Evolutionary conservation across 2,888 invertebrate species (phyloP).

Genomic region (Xanthia togata): DNA sequence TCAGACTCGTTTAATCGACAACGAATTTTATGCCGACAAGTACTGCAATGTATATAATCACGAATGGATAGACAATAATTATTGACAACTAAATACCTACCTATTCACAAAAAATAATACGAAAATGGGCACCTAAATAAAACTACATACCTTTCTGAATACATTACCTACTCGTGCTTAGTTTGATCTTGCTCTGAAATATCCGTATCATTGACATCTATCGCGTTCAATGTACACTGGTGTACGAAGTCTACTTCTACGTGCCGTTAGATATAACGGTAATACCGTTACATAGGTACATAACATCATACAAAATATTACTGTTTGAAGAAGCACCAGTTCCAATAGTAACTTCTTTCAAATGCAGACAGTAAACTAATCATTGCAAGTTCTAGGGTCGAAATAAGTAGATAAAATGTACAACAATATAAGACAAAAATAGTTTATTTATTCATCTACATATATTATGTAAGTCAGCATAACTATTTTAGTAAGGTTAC

Average conservation of each 20-base stretch:
- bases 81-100: conserved; percentile 53
- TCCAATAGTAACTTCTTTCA: conserved; percentile 10
- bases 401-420: conserved; percentile 56
- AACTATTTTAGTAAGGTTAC: conserved; percentile 53
- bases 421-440: conserved; percentile 44
- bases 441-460: conserved; percentile 56
- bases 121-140: conserved; percentile 44
- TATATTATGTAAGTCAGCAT: conserved; percentile 54
- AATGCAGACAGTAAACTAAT: conserved; percentile 13
- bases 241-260: conserved; percentile 39
- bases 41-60: conserved; percentile 54
- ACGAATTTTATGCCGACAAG: conserved; percentile 15
- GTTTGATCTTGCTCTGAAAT: conserved; percentile 47
- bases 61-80: conserved; percentile 28
- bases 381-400: conserved; percentile 48
- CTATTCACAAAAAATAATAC: conserved; percentile 46
- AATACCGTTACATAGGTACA: conserved; percentile 19
- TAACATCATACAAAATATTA: conserved; percentile 19
- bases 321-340: conserved; percentile 17
- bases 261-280: conserved; percentile 39
- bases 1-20: background rate
- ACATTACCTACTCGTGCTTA: conserved; percentile 57
- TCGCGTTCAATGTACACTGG: conserved; percentile 38
- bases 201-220: conserved; percentile 49
- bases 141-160: conserved; percentile 62